Base-by-base conservation (phyloP, 2,113 vertebrate species). In the Anhinga anhinga region DNA sequence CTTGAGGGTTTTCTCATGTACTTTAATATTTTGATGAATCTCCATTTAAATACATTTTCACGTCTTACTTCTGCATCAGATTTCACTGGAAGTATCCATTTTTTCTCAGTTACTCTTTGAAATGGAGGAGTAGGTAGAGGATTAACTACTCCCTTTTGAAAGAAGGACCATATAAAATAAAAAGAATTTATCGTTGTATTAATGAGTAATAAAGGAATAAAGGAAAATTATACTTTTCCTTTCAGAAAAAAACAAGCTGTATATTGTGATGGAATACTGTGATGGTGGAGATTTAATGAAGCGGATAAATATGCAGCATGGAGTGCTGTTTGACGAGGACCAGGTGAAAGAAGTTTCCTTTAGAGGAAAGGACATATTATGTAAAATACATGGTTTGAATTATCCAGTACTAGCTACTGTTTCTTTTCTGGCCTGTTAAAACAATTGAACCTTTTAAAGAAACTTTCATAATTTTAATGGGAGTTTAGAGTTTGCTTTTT, bases 181-280 rank as follows among this genome's bases (percentile, higher is more conserved):
- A 71, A 89, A 61, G 1, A 50, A 49, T 29, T 49, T 72, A 63
- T 50, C 66, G 11, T 34, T 72, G 9, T 84, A 12, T 42, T 82
- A 63, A 70, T 71, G 53, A 79, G 32, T 79, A 59, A 49, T 50
- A 71, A 67, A 53, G 15, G 40, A 82, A 67, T 92, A 86, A 77
- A 88, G 50, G 49, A 55, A 96, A 89, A 49, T 10, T 11, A 22
- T 59, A 17, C 42, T 71, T 95, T 95, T 95, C 67, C 32, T 98
- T 98, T 30, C 86, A 99, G 99, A 99, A 94, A 91, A 91, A 20
- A 98, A 96, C 94, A 98, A 93, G 38, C 96, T 99, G 10, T 99
- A 98, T 62, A 99, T 99, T 84, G 98, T 99, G 59, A 99, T 99
- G 99, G 99, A 99, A 93, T 99, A 98, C 77, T 99, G 99, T 96